A percentile compares a stretch with the other conserved stretches of the same genome.
Conservation (phyloP, 2,888 invertebrate genomes). For the Fissipunctia ypsillon region DNA sequence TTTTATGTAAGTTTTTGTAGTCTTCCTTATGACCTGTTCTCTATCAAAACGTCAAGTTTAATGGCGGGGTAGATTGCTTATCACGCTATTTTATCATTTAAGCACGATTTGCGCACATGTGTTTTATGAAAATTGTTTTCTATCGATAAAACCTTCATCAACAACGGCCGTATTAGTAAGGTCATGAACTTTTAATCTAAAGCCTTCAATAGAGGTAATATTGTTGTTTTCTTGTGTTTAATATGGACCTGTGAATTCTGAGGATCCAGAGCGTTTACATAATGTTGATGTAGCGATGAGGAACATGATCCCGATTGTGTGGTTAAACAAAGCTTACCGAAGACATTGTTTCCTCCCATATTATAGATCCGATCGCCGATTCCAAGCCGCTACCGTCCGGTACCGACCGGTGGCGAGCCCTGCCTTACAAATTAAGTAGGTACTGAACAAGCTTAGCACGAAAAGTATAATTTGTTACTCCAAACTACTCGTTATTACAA, state of each 20-base stretch:
- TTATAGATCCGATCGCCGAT: constrained; percentile 35
- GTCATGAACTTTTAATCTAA: constrained; percentile 7
- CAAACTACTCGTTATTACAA: constrained; percentile 28
- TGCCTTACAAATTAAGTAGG: constrained; percentile 36
- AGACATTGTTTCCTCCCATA: constrained; percentile 33
- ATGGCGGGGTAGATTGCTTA: constrained; percentile 40
- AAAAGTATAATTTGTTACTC: constrained; percentile 44
- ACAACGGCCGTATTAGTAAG: constrained; percentile 5
- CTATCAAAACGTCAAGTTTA: constrained; percentile 50
- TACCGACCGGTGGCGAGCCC: constrained; percentile 31
- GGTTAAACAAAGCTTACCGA: constrained; percentile 37
- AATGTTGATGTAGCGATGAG: constrained; percentile 17
- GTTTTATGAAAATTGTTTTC: constrained; percentile 25
- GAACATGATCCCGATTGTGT: constrained; percentile 29
- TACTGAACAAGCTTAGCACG: constrained; percentile 2
- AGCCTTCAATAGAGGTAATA: constrained; percentile 7
- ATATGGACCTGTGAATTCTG: constrained; percentile 10
- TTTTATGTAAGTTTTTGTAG: constrained; percentile 61
- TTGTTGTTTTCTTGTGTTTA: constrained; percentile 23
- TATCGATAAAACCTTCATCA: constrained; percentile 10
- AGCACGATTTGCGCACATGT: constrained; percentile 31
- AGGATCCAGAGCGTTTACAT: constrained; percentile 22
- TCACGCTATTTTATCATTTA: constrained; percentile 57
- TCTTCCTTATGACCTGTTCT: constrained; percentile 57
- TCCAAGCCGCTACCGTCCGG: constrained; percentile 43